Conservation (phyloP, 1,140 invertebrate genomes). For the Odontomachus brunneus region DNA sequence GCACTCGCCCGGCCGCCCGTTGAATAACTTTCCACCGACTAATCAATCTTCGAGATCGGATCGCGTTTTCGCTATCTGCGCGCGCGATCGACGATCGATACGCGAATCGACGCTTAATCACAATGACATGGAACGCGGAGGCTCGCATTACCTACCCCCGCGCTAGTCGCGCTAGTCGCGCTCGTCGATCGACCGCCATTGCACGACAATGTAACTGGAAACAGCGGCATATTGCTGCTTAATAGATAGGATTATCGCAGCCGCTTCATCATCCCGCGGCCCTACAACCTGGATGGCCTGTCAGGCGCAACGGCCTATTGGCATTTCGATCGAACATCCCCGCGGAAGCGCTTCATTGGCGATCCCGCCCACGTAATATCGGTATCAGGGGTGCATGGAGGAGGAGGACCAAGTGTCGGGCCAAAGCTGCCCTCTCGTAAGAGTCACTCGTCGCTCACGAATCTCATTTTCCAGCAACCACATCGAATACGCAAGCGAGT, state of each 20-base stretch:
- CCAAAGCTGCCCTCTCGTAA: too few species aligned
- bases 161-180: background rate
- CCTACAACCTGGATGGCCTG: slow-evolving; percentile 26
- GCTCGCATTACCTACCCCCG: slow-evolving; percentile 5
- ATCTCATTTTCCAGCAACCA: too few species aligned
- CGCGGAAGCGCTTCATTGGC: slow-evolving; percentile 38
- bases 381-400: background rate
- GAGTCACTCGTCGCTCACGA: too few species aligned
- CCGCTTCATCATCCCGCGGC: slow-evolving; percentile 63
- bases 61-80: slow-evolving; percentile 47
- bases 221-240: slow-evolving; percentile 64
- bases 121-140: slow-evolving; percentile 28
- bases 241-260: slow-evolving; percentile 71
- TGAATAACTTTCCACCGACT: slow-evolving; percentile 25
- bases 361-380: slow-evolving; percentile 36
- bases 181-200: slow-evolving; percentile 23
- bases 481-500: too few species aligned
- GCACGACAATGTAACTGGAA: slow-evolving; percentile 59
- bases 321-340: slow-evolving; percentile 40
- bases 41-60: slow-evolving; percentile 41
- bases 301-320: slow-evolving; percentile 39
- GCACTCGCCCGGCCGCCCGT: background rate
- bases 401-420: background rate
- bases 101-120: slow-evolving; percentile 42
- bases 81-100: slow-evolving; percentile 36